phyloP scores from a whole-genome alignment of 2,797 vertebrate species.

The Rhinophrynus dorsalis region DNA sequence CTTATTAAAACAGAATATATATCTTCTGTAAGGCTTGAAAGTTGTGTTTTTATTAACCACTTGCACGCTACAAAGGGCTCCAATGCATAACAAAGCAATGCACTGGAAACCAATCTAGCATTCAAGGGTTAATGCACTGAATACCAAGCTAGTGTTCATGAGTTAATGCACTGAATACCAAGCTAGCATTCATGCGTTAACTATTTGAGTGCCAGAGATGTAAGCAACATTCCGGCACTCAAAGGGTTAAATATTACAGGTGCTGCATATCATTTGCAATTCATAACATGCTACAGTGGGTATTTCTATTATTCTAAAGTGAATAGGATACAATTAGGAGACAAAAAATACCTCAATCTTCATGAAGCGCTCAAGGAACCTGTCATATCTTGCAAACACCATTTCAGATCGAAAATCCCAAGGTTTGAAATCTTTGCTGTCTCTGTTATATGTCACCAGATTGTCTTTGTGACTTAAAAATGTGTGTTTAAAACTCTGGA shows the following conservation, averaged over 20 bases:
- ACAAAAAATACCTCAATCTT: constrained; percentile 74
- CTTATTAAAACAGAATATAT: constrained; percentile 27
- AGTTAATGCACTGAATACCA: too few relatives aligned
- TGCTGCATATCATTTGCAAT: constrained; percentile 29
- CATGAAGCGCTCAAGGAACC: constrained; percentile 69
- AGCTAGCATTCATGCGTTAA: too few relatives aligned
- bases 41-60: constrained; percentile 1
- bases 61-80: too few relatives aligned
- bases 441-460: constrained; percentile 61
- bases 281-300: constrained; percentile 25
- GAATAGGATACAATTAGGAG: constrained; percentile 37
- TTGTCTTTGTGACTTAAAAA: constrained; percentile 71
- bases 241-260: constrained; percentile 18
- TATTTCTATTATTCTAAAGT: constrained; percentile 33
- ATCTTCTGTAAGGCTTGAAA: constrained; percentile 10
- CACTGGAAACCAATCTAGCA: too few relatives aligned
- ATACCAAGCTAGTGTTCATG: too few relatives aligned
- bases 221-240: too few relatives aligned
- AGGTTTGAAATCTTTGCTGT: constrained; percentile 54
- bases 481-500: constrained; percentile 68
- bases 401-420: constrained; percentile 81
- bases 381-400: constrained; percentile 75
- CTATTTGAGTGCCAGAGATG: too few relatives aligned
- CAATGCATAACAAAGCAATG: too few relatives aligned
- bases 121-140: too few relatives aligned